Conservation (phyloP, 37 sponge, comb jelly and placozoan genomes). For the Halichondria panicea region DNA sequence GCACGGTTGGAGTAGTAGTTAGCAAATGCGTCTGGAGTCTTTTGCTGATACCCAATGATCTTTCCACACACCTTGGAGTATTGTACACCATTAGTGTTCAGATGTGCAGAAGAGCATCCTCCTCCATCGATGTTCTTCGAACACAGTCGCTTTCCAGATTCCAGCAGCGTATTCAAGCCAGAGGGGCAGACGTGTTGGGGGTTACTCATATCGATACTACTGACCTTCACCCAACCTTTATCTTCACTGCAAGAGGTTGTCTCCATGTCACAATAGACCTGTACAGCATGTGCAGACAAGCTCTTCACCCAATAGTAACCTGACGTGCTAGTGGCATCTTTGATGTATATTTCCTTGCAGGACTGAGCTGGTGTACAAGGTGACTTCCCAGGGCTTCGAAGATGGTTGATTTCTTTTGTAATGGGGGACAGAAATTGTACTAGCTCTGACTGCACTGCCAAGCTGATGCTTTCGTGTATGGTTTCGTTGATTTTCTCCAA, state of each 20-base stretch:
- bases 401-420: not conserved
- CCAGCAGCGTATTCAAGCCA: not conserved
- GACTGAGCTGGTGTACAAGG: not conserved
- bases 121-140: not conserved
- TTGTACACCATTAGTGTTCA: not conserved
- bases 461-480: too few species aligned
- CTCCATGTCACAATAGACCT: not conserved
- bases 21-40: conserved; percentile 17
- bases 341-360: not conserved
- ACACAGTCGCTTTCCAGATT: not conserved
- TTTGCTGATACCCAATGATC: conserved; percentile 16
- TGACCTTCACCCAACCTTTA: not conserved
- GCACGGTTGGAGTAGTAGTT: not conserved
- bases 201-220: not conserved
- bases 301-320: not conserved
- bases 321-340: not conserved
- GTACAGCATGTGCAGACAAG: not conserved
- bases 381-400: not conserved
- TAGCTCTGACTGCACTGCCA: too few species aligned
- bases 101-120: conserved; percentile 11
- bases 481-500: too few species aligned
- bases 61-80: conserved; percentile 30
- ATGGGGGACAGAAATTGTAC: conserved; percentile 1
- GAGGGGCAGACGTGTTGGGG: not conserved
- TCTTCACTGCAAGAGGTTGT: not conserved